Evolutionary conservation across 2,888 invertebrate species (phyloP).

Genomic region (Andrena fulva): DNA sequence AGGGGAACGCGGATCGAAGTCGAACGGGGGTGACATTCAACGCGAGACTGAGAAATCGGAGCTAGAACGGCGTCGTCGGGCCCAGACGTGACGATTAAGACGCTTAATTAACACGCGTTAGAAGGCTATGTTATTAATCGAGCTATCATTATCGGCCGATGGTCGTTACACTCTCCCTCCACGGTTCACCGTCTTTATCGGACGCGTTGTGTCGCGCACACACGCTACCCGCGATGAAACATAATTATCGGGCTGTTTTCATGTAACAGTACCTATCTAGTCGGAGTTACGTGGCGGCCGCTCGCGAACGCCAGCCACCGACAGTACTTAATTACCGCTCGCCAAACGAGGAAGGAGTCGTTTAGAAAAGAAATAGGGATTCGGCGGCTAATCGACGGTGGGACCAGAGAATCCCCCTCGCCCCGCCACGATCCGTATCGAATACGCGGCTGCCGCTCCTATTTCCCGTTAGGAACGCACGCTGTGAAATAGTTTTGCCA

Average conservation of each 20-base stretch:
- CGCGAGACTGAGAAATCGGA: neutral
- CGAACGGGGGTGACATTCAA: neutral
- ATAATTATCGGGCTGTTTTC: conserved; percentile 49
- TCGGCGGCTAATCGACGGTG: conserved; percentile 42
- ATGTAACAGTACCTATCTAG: conserved; percentile 40
- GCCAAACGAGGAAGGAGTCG: conserved; percentile 41
- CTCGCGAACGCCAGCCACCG: conserved; percentile 17
- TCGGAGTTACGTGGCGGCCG: conserved; percentile 48
- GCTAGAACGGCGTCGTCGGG: neutral
- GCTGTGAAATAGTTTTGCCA: conserved; percentile 44
- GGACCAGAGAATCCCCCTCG: conserved; percentile 22
- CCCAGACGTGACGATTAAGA: conserved; percentile 23
- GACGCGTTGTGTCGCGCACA: neutral
- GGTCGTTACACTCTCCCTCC: conserved; percentile 31
- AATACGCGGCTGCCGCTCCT: neutral
- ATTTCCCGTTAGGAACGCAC: conserved; percentile 36
- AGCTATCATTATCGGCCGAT: conserved; percentile 37
- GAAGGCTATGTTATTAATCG: conserved; percentile 44
- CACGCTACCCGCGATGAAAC: conserved; percentile 36
- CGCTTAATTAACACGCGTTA: conserved; percentile 36
- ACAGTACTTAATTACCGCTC: conserved; percentile 40
- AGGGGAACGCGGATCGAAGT: neutral
- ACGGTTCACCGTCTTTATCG: conserved; percentile 29
- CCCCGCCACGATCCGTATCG: conserved; percentile 2
- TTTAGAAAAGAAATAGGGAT: conserved; percentile 46